A percentile compares a stretch with the other conserved stretches of the same genome.
Evolutionary conservation across 2,888 invertebrate genomes (phyloP).

Genomic region (Agrilus cyanescens): DNA sequence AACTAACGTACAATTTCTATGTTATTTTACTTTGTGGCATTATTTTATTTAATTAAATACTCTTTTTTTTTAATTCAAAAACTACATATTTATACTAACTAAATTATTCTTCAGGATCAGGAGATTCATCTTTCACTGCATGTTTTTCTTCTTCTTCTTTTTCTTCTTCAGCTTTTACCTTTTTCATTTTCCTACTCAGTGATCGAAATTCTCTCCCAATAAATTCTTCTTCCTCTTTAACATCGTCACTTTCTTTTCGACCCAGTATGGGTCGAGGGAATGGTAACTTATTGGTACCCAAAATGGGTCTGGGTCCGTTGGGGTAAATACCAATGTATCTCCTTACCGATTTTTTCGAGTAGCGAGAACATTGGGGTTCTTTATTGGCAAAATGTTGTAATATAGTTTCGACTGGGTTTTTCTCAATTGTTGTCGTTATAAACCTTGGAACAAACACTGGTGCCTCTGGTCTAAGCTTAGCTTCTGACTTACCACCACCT

Average conservation of each 20-base stretch:
- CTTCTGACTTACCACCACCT: conserved; percentile 11
- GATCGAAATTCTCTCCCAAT: conserved; percentile 21
- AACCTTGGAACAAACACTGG: conserved; percentile 20
- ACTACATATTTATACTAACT: too few relatives aligned
- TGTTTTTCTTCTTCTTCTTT: conserved; percentile 8
- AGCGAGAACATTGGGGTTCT: conserved; percentile 23
- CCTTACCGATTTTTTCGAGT: conserved; percentile 22
- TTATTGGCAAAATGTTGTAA: conserved; percentile 9
- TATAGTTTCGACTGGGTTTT: conserved; percentile 12
- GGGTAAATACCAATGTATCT: conserved; percentile 8
- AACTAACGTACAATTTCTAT: too few relatives aligned
- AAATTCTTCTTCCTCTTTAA: conserved; percentile 14
- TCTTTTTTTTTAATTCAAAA: too few relatives aligned
- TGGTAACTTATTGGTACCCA: conserved; percentile 18
- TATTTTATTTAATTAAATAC: too few relatives aligned
- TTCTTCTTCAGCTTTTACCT: conserved; percentile 20
- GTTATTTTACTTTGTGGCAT: too few relatives aligned
- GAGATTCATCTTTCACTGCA: too few relatives aligned
- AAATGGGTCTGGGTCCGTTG: conserved; percentile 12
- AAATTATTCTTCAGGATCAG: too few relatives aligned
- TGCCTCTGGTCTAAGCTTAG: conserved; percentile 24
- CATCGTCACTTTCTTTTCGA: conserved; percentile 17
- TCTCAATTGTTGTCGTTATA: conserved; percentile 12
- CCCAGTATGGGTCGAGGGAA: conserved; percentile 24
- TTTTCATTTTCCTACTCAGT: conserved; percentile 19